Conservation (phyloP, 23 tunicate species). For the Ascidia mentula region DNA sequence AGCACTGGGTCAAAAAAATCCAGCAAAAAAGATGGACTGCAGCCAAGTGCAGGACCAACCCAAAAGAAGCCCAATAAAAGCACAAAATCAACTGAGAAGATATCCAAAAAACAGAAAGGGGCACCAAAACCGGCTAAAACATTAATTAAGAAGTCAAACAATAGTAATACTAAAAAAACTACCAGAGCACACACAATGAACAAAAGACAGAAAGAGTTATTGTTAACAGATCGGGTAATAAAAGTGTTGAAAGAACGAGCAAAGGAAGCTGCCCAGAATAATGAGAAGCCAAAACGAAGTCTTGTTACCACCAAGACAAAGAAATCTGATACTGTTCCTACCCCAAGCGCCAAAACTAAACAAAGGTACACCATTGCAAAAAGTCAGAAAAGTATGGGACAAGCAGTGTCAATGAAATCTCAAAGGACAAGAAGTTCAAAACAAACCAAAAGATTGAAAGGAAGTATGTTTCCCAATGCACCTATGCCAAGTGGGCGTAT, state of each 20-base stretch:
- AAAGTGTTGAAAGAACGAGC: neutral
- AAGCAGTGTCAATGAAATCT: too few relatives aligned
- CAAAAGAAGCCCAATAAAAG: constrained; percentile 6
- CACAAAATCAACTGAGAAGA: neutral
- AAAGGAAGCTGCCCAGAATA: neutral
- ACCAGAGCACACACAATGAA: neutral
- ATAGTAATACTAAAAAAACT: neutral
- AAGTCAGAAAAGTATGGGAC: too few relatives aligned
- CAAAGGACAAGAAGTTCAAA: neutral
- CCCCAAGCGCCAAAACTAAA: neutral
- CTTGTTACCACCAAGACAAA: neutral
- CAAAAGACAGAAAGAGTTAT: neutral
- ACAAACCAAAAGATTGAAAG: too few relatives aligned
- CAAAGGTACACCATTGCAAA: too few relatives aligned
- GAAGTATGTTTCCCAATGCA: constrained; percentile 2
- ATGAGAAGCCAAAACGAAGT: constrained; percentile 12
- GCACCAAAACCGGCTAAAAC: neutral
- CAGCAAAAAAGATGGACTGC: neutral
- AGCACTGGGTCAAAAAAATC: constrained; percentile 20
- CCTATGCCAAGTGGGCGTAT: constrained; percentile 54
- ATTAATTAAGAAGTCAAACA: neutral
- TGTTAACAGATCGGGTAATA: constrained; percentile 1
- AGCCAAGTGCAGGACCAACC: constrained; percentile 16
- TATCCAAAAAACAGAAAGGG: neutral
- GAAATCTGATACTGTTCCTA: neutral